These are phyloP conservation scores for Zele albiditarsus DNA, from an alignment of 2,888 invertebrate genomes.

Conservation along the genomic window DNA sequence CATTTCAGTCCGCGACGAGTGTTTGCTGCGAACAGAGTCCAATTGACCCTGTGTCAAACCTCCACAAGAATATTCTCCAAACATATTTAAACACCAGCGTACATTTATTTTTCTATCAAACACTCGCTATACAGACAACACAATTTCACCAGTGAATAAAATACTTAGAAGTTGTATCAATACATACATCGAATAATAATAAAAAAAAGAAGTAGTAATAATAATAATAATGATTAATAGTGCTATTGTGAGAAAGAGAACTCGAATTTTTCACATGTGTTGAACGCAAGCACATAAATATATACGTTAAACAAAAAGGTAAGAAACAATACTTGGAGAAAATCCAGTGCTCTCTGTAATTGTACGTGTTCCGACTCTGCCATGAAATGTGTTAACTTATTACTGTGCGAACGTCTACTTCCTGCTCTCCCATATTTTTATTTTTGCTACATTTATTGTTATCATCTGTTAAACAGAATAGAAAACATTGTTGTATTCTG, in stretches of 20 bases:
- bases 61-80: not conserved
- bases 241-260: not conserved
- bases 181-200: too few species aligned
- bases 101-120: not conserved
- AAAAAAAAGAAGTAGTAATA: not conserved
- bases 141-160: not conserved
- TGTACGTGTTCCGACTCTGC: too few species aligned
- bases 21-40: slow-evolving; percentile 17
- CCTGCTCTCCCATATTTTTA: too few species aligned
- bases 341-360: not conserved
- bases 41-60: not conserved
- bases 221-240: not conserved
- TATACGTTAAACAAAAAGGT: not conserved
- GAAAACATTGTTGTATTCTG: too few species aligned
- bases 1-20: slow-evolving; percentile 24
- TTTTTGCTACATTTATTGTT: too few species aligned
- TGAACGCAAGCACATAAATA: not conserved
- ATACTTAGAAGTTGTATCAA: not conserved
- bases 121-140: too few species aligned
- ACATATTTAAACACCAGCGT: not conserved
- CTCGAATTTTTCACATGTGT: not conserved
- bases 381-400: too few species aligned
- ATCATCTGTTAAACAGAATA: too few species aligned
- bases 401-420: too few species aligned
- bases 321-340: not conserved